Evolutionary conservation across 2,888 invertebrate species (phyloP).

Genomic region (Chloroclystis v-ata): DNA sequence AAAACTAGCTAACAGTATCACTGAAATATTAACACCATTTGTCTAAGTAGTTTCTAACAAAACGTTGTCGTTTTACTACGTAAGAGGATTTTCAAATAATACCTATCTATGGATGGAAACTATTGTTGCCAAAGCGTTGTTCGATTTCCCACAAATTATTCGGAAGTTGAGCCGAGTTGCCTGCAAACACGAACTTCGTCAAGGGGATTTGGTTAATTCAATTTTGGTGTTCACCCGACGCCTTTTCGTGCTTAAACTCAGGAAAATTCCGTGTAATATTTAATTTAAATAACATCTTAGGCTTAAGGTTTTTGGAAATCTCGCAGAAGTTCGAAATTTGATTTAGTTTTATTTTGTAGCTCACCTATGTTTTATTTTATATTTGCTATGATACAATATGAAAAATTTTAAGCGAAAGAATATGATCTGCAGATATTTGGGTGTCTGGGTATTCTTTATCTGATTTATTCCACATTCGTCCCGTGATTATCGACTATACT

Average conservation of each 20-base stretch:
- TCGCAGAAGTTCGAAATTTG: constrained; percentile 42
- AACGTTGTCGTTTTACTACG: no score
- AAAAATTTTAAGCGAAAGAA: no score
- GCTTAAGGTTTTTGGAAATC: constrained; percentile 47
- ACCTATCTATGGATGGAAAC: neutral
- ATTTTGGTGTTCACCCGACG: constrained; percentile 59
- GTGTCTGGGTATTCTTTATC: no score
- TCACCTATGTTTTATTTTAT: constrained; percentile 29
- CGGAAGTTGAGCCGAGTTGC: constrained; percentile 51
- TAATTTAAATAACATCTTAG: constrained; percentile 58
- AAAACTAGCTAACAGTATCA: no score
- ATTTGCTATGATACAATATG: no score
- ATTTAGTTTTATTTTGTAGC: constrained; percentile 37
- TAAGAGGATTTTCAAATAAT: neutral
- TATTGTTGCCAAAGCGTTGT: constrained; percentile 25
- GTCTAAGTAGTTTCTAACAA: neutral
- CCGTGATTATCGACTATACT: no score
- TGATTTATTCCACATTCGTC: no score
- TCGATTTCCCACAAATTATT: constrained; percentile 51
- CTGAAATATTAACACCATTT: no score
- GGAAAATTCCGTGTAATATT: constrained; percentile 61
- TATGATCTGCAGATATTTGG: no score
- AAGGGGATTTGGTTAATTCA: constrained; percentile 65
- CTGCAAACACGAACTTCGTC: constrained; percentile 59
- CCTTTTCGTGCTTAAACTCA: constrained; percentile 49